These are phyloP conservation scores for Pollenia griseotomentosa DNA, from an alignment of 2,888 invertebrate species.

Conservation along the genomic window DNA sequence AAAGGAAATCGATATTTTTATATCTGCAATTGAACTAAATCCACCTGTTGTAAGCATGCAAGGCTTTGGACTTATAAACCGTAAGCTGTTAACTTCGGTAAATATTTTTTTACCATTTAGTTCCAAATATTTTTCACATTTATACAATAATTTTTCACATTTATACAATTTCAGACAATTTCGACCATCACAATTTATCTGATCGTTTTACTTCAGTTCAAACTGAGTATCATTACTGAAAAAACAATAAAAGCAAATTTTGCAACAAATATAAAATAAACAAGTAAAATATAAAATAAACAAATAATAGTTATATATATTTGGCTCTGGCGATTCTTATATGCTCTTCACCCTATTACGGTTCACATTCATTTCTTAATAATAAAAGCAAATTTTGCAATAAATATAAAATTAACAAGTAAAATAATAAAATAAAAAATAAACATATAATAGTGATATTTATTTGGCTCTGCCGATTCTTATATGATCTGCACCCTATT, in stretches of 20 bases:
- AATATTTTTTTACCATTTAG: neutral
- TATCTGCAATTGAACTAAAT: constrained; percentile 88
- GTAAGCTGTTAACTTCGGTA: constrained; percentile 87
- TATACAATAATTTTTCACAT: neutral
- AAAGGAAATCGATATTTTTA: constrained; percentile 88
- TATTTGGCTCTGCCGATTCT: no score
- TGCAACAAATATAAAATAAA: neutral
- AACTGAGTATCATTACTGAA: constrained; percentile 85
- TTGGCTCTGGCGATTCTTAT: no score
- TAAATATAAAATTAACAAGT: neutral
- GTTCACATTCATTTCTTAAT: no score
- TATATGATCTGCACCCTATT: no score
- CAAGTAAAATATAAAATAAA: neutral
- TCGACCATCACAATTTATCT: constrained; percentile 88
- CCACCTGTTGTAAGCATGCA: constrained; percentile 88
- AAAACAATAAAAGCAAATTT: constrained; percentile 46
- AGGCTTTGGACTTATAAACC: constrained; percentile 88
- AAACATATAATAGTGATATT: no score
- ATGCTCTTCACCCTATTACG: no score
- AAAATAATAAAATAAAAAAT: neutral
- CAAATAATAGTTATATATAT: no score
- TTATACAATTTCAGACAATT: constrained; percentile 85
- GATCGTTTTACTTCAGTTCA: constrained; percentile 88
- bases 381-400: constrained; percentile 16
- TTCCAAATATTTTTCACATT: no score